Base-by-base conservation (phyloP, 1,140 invertebrate species). In the Idris sp. region DNA sequence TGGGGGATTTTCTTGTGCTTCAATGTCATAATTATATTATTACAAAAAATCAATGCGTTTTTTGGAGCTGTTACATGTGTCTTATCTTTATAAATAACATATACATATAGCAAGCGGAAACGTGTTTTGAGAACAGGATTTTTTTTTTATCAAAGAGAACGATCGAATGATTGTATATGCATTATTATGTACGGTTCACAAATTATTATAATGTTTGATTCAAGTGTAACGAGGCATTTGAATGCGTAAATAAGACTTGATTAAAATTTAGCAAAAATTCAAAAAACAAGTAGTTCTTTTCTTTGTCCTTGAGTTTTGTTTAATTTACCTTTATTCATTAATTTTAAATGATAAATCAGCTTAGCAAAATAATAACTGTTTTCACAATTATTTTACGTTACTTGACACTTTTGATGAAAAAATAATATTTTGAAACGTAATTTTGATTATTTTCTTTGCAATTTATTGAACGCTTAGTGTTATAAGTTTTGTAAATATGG, bases 231-330 rank as follows among this genome's bases (percentile, higher is more conserved):
- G 62, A 67, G 38, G 48, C 36, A 51, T 68, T 43, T 58, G 64
- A 43, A 58, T 58, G 53, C 51, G 44, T 58, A 58, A 49, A 68
- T 68, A 68, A 68, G 51, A 68, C 53, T 68, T 68, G 43, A 68
- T 68, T 68, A 67, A 67, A 67, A 31, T 56, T 67, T 49, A 56
- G 48, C 46, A 56, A 48, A 67, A 40, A 40, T 56, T 46, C n/a
- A n/a, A n/a, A n/a, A 41, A 18, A 0, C 4, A 22, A 9, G 1
- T 10, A 19, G 10, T 61, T 13, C 9, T 35, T 10, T 56, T 8
- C 14, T 48, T 6, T 35, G 38, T 38, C 14, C 31, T 8, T 9
- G 19, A 6, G 14, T 14, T 30, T 38, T 19, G 11, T 38, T 14
- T 15, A 18, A 4, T 26, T 44, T n/a, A 22, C 25, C 25, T 15